Conservation (phyloP, 2,888 invertebrate genomes). For the Dolichomitus sp. region DNA sequence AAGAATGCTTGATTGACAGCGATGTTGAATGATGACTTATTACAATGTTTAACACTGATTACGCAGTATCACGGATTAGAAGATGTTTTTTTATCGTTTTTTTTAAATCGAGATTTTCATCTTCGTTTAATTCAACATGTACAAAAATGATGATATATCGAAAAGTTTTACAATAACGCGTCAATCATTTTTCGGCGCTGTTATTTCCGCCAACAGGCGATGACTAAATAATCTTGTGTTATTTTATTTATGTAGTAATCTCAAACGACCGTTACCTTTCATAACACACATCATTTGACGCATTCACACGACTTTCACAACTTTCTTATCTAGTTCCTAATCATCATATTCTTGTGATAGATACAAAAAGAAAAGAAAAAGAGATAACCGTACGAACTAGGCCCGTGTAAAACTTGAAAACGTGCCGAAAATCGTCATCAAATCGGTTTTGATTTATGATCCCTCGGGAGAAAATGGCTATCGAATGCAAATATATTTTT, state of each 20-base stretch:
- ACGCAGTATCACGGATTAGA: neutral
- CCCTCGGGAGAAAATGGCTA: slow-evolving; percentile 30
- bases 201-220: slow-evolving; percentile 79
- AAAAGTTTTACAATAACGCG: slow-evolving; percentile 46
- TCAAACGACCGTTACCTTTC: slow-evolving; percentile 70
- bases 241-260: slow-evolving; percentile 71
- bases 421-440: slow-evolving; percentile 70
- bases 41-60: slow-evolving; percentile 43
- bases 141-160: slow-evolving; percentile 56
- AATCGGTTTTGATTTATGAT: slow-evolving; percentile 52
- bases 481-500: slow-evolving; percentile 3
- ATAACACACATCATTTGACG: slow-evolving; percentile 64
- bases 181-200: slow-evolving; percentile 70
- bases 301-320: slow-evolving; percentile 65
- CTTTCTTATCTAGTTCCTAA: slow-evolving; percentile 61
- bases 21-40: slow-evolving; percentile 34
- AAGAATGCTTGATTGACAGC: slow-evolving; percentile 32
- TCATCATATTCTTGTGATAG: slow-evolving; percentile 63
- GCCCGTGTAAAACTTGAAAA: slow-evolving; percentile 73
- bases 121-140: slow-evolving; percentile 43
- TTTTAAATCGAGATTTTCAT: slow-evolving; percentile 25
- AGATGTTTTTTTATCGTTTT: neutral
- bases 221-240: slow-evolving; percentile 65
- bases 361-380: slow-evolving; percentile 49
- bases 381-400: slow-evolving; percentile 79